Conservation (phyloP, 2,888 invertebrate species). For the Amphipoea oculea region DNA sequence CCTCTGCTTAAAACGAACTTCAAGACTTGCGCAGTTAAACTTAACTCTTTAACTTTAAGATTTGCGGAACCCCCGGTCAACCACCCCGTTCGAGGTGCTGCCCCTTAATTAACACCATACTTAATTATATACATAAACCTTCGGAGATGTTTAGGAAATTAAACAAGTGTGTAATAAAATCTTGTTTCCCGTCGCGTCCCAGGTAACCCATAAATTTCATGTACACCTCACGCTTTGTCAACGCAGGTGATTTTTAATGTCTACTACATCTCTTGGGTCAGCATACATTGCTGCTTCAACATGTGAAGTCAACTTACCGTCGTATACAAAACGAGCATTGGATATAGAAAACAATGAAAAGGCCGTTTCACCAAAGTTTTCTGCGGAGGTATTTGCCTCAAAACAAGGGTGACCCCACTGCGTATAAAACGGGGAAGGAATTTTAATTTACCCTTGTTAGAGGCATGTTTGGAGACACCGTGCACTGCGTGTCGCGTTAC, state of each 20-base stretch:
- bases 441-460: conserved; percentile 88
- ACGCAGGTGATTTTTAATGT: conserved; percentile 46
- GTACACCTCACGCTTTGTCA: conserved; percentile 68
- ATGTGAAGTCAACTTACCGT: too few relatives aligned
- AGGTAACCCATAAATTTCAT: conserved; percentile 77
- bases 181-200: conserved; percentile 71
- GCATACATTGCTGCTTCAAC: conserved; percentile 33
- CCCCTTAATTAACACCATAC: conserved; percentile 70
- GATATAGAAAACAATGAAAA: background rate
- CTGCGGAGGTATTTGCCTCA: conserved; percentile 56
- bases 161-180: conserved; percentile 81
- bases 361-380: conserved; percentile 22
- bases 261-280: background rate
- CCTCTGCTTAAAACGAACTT: conserved; percentile 21
- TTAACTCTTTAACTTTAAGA: conserved; percentile 41
- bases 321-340: conserved; percentile 13
- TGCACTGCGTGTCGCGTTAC: conserved; percentile 65
- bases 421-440: conserved; percentile 80
- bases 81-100: conserved; percentile 42
- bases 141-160: conserved; percentile 75
- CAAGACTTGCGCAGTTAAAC: conserved; percentile 34
- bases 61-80: conserved; percentile 43
- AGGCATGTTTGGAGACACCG: conserved; percentile 71
- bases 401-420: conserved; percentile 74
- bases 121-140: conserved; percentile 72